These are phyloP conservation scores for Tenrec ecaudatus DNA, from an alignment of 2,113 vertebrate genomes.

Conservation along the genomic window DNA sequence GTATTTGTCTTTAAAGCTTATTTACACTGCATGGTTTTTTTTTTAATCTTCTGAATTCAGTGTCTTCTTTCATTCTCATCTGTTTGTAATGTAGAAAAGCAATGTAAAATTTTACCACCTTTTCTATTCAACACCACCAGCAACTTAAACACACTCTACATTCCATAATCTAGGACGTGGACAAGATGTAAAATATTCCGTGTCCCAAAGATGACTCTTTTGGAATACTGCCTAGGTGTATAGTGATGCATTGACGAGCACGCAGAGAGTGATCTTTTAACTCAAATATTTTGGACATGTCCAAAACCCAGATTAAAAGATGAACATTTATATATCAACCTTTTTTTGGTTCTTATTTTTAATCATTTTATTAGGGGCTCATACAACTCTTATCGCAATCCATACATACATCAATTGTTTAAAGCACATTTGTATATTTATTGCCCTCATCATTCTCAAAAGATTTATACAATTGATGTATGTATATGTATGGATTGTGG, in stretches of 20 bases:
- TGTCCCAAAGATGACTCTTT: background rate
- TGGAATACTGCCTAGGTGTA: background rate
- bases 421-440: no score
- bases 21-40: background rate
- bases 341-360: no score
- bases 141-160: background rate
- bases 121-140: background rate
- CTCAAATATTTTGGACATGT: background rate
- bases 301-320: background rate
- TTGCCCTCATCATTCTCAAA: no score
- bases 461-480: no score
- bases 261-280: background rate
- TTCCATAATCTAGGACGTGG: background rate
- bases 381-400: no score
- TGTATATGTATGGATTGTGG: no score
- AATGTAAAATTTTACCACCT: background rate
- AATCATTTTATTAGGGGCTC: no score
- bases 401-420: no score
- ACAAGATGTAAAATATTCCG: background rate
- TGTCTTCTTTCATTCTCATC: background rate
- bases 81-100: background rate
- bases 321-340: constrained; percentile 15
- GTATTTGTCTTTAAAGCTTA: background rate
- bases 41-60: background rate
- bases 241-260: background rate